These are phyloP conservation scores for Crenuchus spilurus DNA, from an alignment of 2,797 vertebrate genomes.

Conservation along the genomic window DNA sequence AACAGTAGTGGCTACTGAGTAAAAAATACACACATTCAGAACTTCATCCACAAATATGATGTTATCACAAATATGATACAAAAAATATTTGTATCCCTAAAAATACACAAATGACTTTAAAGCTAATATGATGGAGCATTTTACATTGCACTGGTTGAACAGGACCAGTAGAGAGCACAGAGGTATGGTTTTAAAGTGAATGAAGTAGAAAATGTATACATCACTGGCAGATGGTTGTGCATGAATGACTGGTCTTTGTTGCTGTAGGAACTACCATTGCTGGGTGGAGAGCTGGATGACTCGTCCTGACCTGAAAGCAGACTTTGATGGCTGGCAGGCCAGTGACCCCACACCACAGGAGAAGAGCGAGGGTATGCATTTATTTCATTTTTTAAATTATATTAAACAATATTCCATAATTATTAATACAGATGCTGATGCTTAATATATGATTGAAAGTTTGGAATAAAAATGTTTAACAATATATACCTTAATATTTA, in stretches of 20 bases:
- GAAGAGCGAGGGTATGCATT: constrained; percentile 86
- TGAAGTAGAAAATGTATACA: neutral
- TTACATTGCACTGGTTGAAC: neutral
- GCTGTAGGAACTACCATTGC: constrained; percentile 94
- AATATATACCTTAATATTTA: neutral
- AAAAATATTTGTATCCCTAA: neutral
- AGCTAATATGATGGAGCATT: neutral
- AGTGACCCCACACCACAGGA: constrained; percentile 95
- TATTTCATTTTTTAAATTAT: neutral
- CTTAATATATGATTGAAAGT: neutral
- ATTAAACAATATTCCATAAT: neutral
- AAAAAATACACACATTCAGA: too few species aligned
- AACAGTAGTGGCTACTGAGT: neutral
- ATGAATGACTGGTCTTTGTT: constrained; percentile 12
- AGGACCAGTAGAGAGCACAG: neutral
- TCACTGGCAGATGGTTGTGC: neutral
- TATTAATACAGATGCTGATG: neutral
- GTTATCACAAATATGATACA: too few species aligned
- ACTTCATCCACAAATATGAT: too few species aligned
- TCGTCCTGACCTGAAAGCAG: constrained; percentile 81
- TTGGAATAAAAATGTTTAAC: neutral
- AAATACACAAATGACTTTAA: neutral
- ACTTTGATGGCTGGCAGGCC: constrained; percentile 90
- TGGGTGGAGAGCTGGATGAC: constrained; percentile 96
- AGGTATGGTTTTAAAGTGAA: neutral